A percentile compares a stretch with the other conserved stretches of the same genome.
These are phyloP conservation scores for Prorops nasuta DNA, from an alignment of 1,140 invertebrate species.

Conservation along the genomic window DNA sequence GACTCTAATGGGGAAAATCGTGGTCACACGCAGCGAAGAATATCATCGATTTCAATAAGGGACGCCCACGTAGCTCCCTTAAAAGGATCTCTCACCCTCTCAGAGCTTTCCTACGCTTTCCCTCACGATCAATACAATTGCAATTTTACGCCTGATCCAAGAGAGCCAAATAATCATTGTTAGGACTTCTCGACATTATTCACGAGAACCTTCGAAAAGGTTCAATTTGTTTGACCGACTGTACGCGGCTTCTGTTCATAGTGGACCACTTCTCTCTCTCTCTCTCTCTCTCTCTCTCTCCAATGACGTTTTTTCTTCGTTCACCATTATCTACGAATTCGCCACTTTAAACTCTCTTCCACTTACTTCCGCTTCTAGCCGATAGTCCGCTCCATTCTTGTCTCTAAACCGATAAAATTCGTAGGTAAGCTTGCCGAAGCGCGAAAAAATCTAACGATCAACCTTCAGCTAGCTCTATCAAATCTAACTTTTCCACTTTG, in stretches of 20 bases:
- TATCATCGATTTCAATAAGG: constrained; percentile 39
- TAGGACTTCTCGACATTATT: constrained; percentile 38
- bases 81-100: constrained; percentile 7
- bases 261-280: background rate
- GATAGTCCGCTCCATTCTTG: too few species aligned
- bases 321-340: constrained; percentile 23
- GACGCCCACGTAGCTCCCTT: constrained; percentile 17
- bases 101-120: constrained; percentile 17
- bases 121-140: background rate
- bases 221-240: constrained; percentile 36
- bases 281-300: background rate
- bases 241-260: too few species aligned
- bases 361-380: too few species aligned
- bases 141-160: background rate
- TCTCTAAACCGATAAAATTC: too few species aligned
- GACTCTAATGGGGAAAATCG: constrained; percentile 20
- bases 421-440: too few species aligned
- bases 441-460: too few species aligned
- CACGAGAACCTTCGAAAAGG: constrained; percentile 37
- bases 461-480: too few species aligned
- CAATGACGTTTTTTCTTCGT: constrained; percentile 6
- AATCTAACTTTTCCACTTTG: too few species aligned
- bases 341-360: background rate
- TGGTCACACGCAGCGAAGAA: constrained; percentile 24
- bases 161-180: constrained; percentile 38